These are phyloP conservation scores for Ophioninae sp. DNA, from an alignment of 2,888 invertebrate genomes.

Conservation along the genomic window DNA sequence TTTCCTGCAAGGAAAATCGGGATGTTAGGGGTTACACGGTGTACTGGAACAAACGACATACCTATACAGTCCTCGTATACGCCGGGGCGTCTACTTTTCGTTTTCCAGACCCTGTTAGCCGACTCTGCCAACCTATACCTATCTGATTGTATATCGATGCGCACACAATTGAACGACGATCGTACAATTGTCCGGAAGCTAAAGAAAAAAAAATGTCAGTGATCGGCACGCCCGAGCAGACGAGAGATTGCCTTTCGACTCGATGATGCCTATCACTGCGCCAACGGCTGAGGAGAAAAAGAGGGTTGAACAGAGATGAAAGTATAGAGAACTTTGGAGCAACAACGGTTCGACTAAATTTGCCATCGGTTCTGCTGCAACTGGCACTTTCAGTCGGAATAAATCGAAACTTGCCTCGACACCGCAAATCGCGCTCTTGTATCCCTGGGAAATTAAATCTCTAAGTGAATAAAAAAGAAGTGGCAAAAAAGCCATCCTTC, in stretches of 20 bases:
- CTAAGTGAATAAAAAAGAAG: constrained; percentile 1
- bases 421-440: constrained; percentile 11
- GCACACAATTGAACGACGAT: background rate
- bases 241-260: background rate
- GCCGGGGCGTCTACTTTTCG: constrained; percentile 41
- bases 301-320: background rate
- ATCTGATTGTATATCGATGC: background rate
- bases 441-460: constrained; percentile 16
- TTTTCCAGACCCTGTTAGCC: constrained; percentile 24
- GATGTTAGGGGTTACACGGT: constrained; percentile 51
- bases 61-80: constrained; percentile 13
- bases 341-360: constrained; percentile 23
- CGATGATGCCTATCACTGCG: constrained; percentile 14
- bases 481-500: background rate
- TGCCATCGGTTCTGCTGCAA: constrained; percentile 39
- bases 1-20: constrained; percentile 23
- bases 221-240: constrained; percentile 13
- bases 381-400: constrained; percentile 40
- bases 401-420: constrained; percentile 28
- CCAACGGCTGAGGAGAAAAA: background rate
- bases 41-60: constrained; percentile 56
- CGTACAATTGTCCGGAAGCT: constrained; percentile 3
- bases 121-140: constrained; percentile 4
- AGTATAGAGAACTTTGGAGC: background rate
- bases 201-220: constrained; percentile 4